These are phyloP conservation scores for Oenanthe oenanthe DNA, from an alignment of 2,113 vertebrate species.

Conservation along the genomic window DNA sequence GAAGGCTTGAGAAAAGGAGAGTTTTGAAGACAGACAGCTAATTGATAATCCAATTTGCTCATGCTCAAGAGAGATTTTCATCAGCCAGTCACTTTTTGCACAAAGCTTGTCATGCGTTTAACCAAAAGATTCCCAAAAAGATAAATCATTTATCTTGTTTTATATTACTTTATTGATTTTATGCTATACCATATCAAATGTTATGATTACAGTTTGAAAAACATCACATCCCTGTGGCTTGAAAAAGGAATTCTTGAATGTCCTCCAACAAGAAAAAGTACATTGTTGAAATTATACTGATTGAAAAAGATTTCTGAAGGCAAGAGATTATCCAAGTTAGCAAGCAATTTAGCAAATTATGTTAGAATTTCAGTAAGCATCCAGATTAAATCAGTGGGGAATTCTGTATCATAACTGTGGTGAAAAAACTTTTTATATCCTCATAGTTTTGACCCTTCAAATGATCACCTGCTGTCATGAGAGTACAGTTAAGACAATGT, in stretches of 20 bases:
- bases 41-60: constrained; percentile 66
- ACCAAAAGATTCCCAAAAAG: constrained; percentile 33
- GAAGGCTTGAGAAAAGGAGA: constrained; percentile 7
- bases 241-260: background rate
- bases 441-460: background rate
- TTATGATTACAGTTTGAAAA: constrained; percentile 47
- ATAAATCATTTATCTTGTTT: constrained; percentile 54
- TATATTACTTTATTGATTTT: constrained; percentile 61
- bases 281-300: background rate
- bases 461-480: background rate
- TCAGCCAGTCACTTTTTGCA: constrained; percentile 49
- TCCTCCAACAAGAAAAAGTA: background rate
- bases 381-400: background rate
- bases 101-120: constrained; percentile 51
- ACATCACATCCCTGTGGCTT: background rate
- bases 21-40: constrained; percentile 26
- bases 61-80: constrained; percentile 56
- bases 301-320: background rate
- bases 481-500: background rate
- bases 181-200: constrained; percentile 37
- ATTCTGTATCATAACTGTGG: background rate
- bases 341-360: background rate
- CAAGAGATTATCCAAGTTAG: background rate
- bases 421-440: background rate
- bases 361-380: background rate